A percentile compares a stretch with the other conserved stretches of the same genome.
These are phyloP conservation scores for Lycaena phlaeas DNA, from an alignment of 2,888 invertebrate species.

Conservation along the genomic window DNA sequence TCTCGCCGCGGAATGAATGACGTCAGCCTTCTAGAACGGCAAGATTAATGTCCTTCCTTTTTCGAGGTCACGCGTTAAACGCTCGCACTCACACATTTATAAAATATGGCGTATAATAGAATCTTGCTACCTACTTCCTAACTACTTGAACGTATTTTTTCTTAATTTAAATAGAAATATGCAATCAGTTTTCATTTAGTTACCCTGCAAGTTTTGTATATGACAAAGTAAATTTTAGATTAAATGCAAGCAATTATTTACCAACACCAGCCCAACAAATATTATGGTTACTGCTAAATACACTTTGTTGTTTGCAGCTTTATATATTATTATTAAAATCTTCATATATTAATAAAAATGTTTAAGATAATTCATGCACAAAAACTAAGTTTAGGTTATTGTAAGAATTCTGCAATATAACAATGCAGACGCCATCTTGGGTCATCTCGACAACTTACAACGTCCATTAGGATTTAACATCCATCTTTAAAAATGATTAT, in stretches of 20 bases:
- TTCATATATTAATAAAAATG: slow-evolving; percentile 9
- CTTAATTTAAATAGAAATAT: not conserved
- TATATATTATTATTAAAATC: slow-evolving; percentile 6
- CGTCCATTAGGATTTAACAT: slow-evolving; percentile 13
- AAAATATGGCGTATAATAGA: slow-evolving; percentile 27
- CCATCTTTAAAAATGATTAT: not conserved
- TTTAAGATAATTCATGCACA: slow-evolving; percentile 16
- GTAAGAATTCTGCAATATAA: slow-evolving; percentile 1
- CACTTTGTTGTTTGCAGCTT: slow-evolving; percentile 2
- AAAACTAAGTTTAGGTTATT: slow-evolving; percentile 10
- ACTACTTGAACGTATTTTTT: not conserved
- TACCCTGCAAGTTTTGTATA: not conserved
- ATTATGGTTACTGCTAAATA: slow-evolving; percentile 8
- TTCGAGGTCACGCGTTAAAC: slow-evolving; percentile 62
- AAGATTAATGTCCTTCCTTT: slow-evolving; percentile 41
- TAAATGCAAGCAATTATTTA: slow-evolving; percentile 6
- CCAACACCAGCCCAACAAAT: slow-evolving; percentile 18
- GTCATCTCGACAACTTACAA: slow-evolving; percentile 14
- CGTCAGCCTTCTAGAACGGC: slow-evolving; percentile 69
- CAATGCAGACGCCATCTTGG: slow-evolving; percentile 39
- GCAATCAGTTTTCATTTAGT: not conserved
- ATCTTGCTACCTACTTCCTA: slow-evolving; percentile 14
- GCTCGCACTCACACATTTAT: slow-evolving; percentile 56
- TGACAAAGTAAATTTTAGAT: not conserved
- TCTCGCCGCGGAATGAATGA: slow-evolving; percentile 52